These are phyloP conservation scores for Miniopterus natalensis DNA, from an alignment of 2,113 vertebrate species.

Conservation along the genomic window DNA sequence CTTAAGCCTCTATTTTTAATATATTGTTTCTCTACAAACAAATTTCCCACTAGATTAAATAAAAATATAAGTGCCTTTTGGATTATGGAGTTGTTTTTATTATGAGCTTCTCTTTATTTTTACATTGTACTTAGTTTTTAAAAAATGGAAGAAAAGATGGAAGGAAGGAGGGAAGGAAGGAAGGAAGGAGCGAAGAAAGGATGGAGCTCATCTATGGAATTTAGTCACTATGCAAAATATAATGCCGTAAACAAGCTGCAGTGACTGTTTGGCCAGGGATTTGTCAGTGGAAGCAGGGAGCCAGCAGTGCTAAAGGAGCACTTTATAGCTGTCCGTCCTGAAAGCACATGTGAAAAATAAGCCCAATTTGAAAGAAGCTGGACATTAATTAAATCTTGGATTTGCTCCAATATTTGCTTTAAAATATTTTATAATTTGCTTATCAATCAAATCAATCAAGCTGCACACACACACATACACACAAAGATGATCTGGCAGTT, in stretches of 20 bases:
- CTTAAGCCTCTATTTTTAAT: neutral
- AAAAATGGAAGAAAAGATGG: neutral
- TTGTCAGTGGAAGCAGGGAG: conserved; percentile 16
- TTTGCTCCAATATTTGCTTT: neutral
- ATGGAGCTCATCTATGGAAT: neutral
- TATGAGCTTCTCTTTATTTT: neutral
- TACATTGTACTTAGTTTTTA: neutral
- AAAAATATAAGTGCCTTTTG: neutral
- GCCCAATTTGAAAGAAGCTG: neutral
- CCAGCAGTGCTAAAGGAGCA: neutral
- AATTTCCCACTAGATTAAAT: neutral
- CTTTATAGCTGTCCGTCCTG: neutral
- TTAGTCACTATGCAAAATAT: conserved; percentile 19
- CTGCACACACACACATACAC: neutral
- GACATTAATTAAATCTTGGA: neutral
- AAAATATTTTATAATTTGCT: neutral
- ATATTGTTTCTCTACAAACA: neutral
- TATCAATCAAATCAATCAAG: neutral
- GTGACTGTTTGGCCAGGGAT: neutral
- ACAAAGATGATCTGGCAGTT: neutral
- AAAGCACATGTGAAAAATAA: neutral
- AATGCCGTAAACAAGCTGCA: neutral
- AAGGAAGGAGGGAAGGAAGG: neutral
- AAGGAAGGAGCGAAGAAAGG: neutral
- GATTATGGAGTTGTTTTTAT: neutral